Evolutionary conservation across 2,113 vertebrate species (phyloP).

Genomic region (Rhabdornis inornatus): DNA sequence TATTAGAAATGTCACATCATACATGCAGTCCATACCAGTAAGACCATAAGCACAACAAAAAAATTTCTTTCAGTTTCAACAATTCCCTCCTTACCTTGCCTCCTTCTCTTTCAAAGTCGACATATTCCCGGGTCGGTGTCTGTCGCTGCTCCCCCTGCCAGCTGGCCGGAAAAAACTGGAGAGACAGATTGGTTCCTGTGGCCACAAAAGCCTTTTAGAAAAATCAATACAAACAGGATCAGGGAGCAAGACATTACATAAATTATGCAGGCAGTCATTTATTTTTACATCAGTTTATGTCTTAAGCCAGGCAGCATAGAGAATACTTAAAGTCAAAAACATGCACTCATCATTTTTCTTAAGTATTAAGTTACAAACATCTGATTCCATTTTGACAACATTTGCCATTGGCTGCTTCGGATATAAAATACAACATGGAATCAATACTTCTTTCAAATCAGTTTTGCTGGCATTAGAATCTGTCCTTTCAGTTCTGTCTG

Average conservation of each 20-base stretch:
- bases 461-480: conserved; percentile 78
- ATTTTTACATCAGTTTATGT: conserved; percentile 86
- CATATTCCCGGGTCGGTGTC: conserved; percentile 94
- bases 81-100: conserved; percentile 88
- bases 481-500: conserved; percentile 55
- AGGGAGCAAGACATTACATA: conserved; percentile 88
- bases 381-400: conserved; percentile 94
- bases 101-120: conserved; percentile 96
- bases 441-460: conserved; percentile 79
- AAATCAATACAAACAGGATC: conserved; percentile 98
- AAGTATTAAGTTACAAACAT: conserved; percentile 97
- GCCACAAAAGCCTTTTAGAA: conserved; percentile 99
- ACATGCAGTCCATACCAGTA: fast-evolving
- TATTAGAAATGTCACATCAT: background rate
- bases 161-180: conserved; percentile 99
- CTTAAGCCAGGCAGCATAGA: conserved; percentile 77
- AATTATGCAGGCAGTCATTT: conserved; percentile 97
- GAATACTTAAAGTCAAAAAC: conserved; percentile 82
- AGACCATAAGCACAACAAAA: background rate
- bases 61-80: background rate
- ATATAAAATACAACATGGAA: conserved; percentile 78
- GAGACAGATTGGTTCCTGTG: conserved; percentile 99
- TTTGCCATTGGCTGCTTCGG: conserved; percentile 78
- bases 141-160: conserved; percentile 96
- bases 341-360: conserved; percentile 93